phyloP scores from a whole-genome alignment of 2,113 vertebrate species.

The Promerops cafer region DNA sequence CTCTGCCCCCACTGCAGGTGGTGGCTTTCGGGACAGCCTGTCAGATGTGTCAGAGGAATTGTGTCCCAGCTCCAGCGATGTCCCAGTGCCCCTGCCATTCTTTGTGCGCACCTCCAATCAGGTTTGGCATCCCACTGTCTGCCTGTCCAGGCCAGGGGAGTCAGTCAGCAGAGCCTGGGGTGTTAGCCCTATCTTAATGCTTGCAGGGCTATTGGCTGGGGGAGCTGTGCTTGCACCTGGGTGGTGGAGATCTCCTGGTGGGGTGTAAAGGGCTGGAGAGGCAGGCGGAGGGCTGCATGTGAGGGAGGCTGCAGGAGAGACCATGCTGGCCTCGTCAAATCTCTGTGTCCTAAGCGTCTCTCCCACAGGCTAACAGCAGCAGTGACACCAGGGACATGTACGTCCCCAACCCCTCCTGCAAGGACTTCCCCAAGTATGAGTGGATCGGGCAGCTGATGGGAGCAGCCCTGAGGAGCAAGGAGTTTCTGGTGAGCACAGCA shows the following conservation, averaged over 20 bases:
- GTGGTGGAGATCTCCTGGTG: not conserved
- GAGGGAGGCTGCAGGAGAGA: not conserved
- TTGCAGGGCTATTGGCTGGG: not conserved
- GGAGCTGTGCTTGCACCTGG: not conserved
- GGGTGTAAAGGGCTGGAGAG: not conserved
- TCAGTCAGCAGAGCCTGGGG: not conserved
- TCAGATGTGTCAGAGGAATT: conserved; percentile 95
- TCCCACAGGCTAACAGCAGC: conserved; percentile 77
- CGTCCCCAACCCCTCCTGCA: conserved; percentile 92
- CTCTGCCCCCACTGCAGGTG: conserved; percentile 66
- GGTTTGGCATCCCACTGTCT: conserved; percentile 63
- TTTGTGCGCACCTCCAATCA: conserved; percentile 92
- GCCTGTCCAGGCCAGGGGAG: not conserved
- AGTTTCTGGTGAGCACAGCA: conserved; percentile 83
- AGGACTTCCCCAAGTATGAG: conserved; percentile 89
- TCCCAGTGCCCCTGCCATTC: conserved; percentile 87
- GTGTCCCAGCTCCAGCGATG: conserved; percentile 89
- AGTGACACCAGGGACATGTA: conserved; percentile 91
- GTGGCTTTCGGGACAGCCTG: conserved; percentile 94
- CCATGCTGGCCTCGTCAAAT: fast-evolving
- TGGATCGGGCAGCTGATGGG: conserved; percentile 98
- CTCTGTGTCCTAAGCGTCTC: not conserved
- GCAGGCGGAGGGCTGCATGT: not conserved
- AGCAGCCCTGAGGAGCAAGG: conserved; percentile 90
- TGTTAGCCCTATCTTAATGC: not conserved